Evolutionary conservation across 2,797 vertebrate species (phyloP).

Genomic region (Pipistrellus nathusii): DNA sequence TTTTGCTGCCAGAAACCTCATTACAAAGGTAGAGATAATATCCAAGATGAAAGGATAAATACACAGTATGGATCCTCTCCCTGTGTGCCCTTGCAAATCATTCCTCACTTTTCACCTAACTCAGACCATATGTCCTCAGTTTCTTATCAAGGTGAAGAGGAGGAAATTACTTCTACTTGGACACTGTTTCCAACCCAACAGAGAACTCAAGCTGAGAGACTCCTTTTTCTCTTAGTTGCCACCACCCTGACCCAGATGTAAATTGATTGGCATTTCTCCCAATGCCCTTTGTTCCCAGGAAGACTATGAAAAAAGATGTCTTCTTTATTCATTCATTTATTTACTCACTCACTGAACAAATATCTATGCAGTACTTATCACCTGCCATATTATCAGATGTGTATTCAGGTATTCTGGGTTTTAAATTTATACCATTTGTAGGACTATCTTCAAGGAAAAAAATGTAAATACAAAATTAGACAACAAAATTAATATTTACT

Average conservation of each 20-base stretch:
- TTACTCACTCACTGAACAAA: not conserved
- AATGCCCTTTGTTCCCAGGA: not conserved
- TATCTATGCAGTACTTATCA: not conserved
- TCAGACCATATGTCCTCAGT: not conserved
- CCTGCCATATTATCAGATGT: not conserved
- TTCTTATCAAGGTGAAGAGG: not conserved
- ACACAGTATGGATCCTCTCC: conserved; percentile 1
- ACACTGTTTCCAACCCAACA: not conserved
- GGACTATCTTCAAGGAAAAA: conserved; percentile 17
- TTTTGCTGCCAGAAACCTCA: conserved; percentile 67
- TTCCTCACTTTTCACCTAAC: not conserved
- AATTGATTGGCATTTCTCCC: not conserved
- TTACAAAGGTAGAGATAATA: conserved; percentile 66
- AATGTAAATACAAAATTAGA: not conserved
- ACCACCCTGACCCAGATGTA: not conserved
- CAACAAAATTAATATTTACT: not conserved
- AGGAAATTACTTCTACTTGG: not conserved
- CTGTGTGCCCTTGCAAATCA: not conserved
- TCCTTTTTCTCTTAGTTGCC: not conserved
- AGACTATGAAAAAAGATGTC: not conserved
- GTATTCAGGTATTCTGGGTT: not conserved
- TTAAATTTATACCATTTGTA: not conserved
- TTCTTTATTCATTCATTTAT: not conserved
- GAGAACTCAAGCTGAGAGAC: not conserved
- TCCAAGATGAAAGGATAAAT: conserved; percentile 32